Evolutionary conservation across 1,140 invertebrate species (phyloP).

Genomic region (Samia ricini): DNA sequence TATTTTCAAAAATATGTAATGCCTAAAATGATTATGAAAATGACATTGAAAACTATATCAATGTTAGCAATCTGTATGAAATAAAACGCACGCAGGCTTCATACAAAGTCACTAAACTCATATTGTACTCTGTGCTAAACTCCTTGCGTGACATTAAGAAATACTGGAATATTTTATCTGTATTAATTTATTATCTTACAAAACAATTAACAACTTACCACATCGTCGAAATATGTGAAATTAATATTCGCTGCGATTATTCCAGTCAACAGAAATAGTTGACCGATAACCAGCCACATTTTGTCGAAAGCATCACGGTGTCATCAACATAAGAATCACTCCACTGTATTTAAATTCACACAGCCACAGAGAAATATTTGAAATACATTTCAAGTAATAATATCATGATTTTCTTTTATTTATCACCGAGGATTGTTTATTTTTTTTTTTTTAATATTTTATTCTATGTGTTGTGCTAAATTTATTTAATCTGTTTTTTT

Average conservation of each 20-base stretch:
- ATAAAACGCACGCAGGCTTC: background rate
- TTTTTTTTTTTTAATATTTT: slow-evolving; percentile 20
- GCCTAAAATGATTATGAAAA: background rate
- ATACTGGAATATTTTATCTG: background rate
- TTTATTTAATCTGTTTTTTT: slow-evolving; percentile 20
- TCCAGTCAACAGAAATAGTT: slow-evolving; percentile 55
- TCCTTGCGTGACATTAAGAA: background rate
- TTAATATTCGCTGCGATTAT: slow-evolving; percentile 45
- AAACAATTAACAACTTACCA: slow-evolving; percentile 40
- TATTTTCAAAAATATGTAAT: no score
- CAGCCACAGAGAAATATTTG: slow-evolving; percentile 8
- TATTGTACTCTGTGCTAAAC: no score
- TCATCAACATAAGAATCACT: slow-evolving; percentile 31
- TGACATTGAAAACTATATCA: background rate
- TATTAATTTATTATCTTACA: background rate
- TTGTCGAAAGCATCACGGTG: slow-evolving; percentile 37
- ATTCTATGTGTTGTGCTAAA: background rate
- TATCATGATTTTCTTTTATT: background rate
- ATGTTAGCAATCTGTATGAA: background rate
- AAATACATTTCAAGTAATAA: background rate
- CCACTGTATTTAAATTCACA: slow-evolving; percentile 31
- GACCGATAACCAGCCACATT: slow-evolving; percentile 51
- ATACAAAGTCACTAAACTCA: background rate
- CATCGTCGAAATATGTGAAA: slow-evolving; percentile 36
- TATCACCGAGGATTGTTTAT: background rate